Conservation (phyloP, 2,113 vertebrate genomes). For the Dipodomys merriami region DNA sequence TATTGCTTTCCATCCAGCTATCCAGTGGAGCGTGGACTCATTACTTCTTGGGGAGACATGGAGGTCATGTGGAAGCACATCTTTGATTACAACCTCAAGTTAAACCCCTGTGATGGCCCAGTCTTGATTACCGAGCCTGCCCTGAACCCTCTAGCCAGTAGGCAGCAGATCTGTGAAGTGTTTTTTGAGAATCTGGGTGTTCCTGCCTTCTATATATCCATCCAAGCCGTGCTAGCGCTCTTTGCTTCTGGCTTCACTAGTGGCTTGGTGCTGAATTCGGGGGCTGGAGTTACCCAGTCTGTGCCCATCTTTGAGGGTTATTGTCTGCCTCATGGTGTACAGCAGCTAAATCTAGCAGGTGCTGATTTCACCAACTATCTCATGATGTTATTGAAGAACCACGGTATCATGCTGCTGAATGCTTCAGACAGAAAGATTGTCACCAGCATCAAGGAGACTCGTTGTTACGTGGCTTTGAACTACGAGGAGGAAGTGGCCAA, state of each 20-base stretch:
- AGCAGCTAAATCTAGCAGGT: slow-evolving; percentile 71
- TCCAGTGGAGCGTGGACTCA: slow-evolving; percentile 68
- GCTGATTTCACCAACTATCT: slow-evolving; percentile 84
- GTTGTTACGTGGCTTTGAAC: slow-evolving; percentile 64
- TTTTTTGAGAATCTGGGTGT: slow-evolving; percentile 76
- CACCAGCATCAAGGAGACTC: slow-evolving; percentile 70
- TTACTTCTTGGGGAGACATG: slow-evolving; percentile 74
- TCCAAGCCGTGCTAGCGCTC: slow-evolving; percentile 77
- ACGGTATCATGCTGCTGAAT: slow-evolving; percentile 80
- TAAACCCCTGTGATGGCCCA: slow-evolving; percentile 65
- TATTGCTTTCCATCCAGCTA: slow-evolving; percentile 58
- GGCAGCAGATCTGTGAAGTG: slow-evolving; percentile 66
- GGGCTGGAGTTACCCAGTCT: slow-evolving; percentile 65
- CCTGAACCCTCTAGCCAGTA: slow-evolving; percentile 69
- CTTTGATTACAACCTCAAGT: slow-evolving; percentile 69
- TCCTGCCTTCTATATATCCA: slow-evolving; percentile 78
- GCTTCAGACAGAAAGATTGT: slow-evolving; percentile 72
- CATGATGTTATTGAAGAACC: slow-evolving; percentile 85
- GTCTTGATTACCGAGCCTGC: slow-evolving; percentile 75
- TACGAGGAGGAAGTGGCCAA: slow-evolving; percentile 76
- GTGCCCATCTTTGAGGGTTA: slow-evolving; percentile 78
- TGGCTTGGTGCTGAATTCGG: slow-evolving; percentile 70
- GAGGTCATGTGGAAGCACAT: slow-evolving; percentile 76
- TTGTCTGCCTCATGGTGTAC: slow-evolving; percentile 74
- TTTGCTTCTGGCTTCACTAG: slow-evolving; percentile 76